Conservation (phyloP, 2,797 vertebrate genomes). For the Mycteria americana region DNA sequence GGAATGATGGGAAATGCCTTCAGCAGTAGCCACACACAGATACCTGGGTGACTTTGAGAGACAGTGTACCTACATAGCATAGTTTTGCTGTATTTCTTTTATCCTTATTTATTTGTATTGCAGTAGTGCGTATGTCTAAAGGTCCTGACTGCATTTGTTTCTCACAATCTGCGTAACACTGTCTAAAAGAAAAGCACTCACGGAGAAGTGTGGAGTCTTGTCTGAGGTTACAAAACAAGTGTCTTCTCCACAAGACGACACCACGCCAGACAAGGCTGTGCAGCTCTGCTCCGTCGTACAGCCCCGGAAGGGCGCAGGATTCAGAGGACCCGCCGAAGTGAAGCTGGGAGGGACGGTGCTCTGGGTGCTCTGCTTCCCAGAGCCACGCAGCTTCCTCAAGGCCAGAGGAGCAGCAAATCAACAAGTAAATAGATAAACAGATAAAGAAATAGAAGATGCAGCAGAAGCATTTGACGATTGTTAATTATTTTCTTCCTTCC, state of each 20-base stretch:
- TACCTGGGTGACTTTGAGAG: neutral
- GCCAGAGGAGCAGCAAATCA: neutral
- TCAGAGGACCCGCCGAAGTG: neutral
- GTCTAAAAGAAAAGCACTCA: neutral
- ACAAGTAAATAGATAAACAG: neutral
- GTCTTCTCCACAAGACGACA: neutral
- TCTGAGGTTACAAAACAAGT: neutral
- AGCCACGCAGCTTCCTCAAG: neutral
- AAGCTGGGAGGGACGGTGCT: neutral
- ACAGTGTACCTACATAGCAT: neutral
- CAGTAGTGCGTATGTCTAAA: neutral
- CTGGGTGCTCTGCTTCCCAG: neutral
- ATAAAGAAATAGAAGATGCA: neutral
- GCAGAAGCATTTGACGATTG: neutral
- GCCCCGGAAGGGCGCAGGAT: rapidly evolving
- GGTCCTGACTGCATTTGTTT: neutral
- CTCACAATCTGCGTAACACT: neutral
- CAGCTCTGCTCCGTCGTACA: rapidly evolving
- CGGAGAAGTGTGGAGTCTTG: neutral
- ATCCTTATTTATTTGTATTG: neutral
- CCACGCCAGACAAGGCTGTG: neutral
- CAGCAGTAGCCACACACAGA: neutral
- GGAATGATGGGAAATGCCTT: neutral
- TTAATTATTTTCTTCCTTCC: neutral
- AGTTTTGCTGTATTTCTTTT: neutral